Percentiles rank a stretch among this genome's conserved stretches.
Evolutionary conservation across 2,888 invertebrate species (phyloP).

Genomic region (Drosophila paranaensis): DNA sequence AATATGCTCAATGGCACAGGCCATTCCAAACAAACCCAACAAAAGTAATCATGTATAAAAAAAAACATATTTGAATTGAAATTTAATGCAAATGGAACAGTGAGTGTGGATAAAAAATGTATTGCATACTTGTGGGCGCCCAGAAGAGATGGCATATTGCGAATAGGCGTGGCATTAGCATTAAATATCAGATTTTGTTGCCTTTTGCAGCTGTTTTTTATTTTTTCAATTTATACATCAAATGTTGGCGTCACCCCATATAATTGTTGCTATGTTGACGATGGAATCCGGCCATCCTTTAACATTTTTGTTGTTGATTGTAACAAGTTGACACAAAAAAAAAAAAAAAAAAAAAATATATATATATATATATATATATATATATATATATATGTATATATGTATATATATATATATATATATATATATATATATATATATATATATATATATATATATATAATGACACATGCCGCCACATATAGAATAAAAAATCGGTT

Average conservation of each 20-base stretch:
- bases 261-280: conserved; percentile 3
- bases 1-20: conserved; percentile 51
- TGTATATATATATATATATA: too few species aligned
- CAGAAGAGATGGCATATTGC: conserved; percentile 11
- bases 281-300: conserved; percentile 27
- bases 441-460: too few species aligned
- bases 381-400: conserved; percentile 57
- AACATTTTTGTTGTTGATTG: conserved; percentile 28
- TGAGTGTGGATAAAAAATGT: conserved; percentile 30
- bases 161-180: conserved; percentile 40
- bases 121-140: conserved; percentile 54
- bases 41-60: conserved; percentile 54
- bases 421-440: too few species aligned
- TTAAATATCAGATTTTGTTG: conserved; percentile 38
- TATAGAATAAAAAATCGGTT: conserved; percentile 59
- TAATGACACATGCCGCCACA: conserved; percentile 60
- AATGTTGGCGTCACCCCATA: conserved; percentile 4
- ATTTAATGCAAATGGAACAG: conserved; percentile 75
- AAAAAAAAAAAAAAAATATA: conserved; percentile 39
- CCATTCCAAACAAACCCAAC: conserved; percentile 34
- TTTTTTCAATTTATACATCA: conserved; percentile 46
- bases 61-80: conserved; percentile 71
- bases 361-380: conserved; percentile 60
- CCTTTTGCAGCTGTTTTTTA: conserved; percentile 5
- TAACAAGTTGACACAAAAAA: conserved; percentile 36